These are phyloP conservation scores for Archocentrus centrarchus DNA, from an alignment of 2,113 vertebrate species.

Conservation along the genomic window DNA sequence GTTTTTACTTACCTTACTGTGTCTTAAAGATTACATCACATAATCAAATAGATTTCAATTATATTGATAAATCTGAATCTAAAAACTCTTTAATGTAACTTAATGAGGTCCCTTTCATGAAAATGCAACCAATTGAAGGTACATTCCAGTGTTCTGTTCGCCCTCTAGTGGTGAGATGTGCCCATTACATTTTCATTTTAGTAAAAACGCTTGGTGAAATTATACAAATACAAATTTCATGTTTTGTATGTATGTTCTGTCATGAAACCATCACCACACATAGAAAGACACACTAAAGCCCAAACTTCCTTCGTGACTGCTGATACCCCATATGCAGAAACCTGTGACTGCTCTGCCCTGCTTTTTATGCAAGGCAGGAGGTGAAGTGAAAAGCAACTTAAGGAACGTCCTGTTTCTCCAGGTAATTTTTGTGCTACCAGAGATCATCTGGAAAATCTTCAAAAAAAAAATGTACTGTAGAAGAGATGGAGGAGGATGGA, in stretches of 20 bases:
- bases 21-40: neutral
- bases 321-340: neutral
- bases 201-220: neutral
- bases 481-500: neutral
- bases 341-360: neutral
- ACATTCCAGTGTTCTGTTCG: conserved; percentile 4
- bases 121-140: neutral
- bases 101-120: neutral
- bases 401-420: neutral
- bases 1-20: neutral
- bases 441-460: conserved; percentile 28
- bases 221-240: neutral
- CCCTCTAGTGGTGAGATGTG: conserved; percentile 58
- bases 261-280: neutral
- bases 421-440: neutral
- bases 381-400: conserved; percentile 12
- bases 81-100: neutral
- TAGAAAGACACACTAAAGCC: neutral
- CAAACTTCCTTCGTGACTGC: neutral
- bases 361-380: neutral
- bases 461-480: neutral
- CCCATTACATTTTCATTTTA: conserved; percentile 35
- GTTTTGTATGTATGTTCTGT: neutral
- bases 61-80: neutral
- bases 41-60: neutral